Evolutionary conservation across 2,797 vertebrate species (phyloP), one percentile per base, ranked within the genome.

Genomic region (Heliangelus exortis): DNA sequence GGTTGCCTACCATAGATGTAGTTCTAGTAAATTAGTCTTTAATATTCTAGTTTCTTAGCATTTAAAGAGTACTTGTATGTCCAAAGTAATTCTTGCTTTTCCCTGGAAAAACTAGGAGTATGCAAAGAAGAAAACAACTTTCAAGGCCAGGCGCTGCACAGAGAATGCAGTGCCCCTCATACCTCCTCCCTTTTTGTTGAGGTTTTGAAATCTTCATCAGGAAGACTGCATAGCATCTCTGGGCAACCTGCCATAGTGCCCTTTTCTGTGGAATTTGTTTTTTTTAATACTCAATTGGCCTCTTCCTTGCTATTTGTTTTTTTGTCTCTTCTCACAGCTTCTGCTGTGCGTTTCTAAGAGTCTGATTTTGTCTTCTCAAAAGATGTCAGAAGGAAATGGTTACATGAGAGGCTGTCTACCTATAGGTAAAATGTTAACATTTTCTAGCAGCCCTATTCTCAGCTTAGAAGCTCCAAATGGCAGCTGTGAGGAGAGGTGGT

Each of bases 111-210:
- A 29, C 2, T 17, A 55, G 15, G 43, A 6, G 2, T 3, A 66
- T 66, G 28, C 5, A 3, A n/a, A 47, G 15, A 58, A 18, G 11
- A 76, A 33, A n/a, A 69, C 41, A 14, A 34, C 5, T 91, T 75
- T 13, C 4, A 48, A 87, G 29, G 25, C 17, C 31, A 67, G 31
- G 62, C 10, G 4, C 57, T 77, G 34, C 53, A 31, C 11, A 43
- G 61, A 48, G 19, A 67, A 77, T 41, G 16, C 15, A 10, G 6
- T 15, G 8, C 8, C 7, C 3, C 6, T 23, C 26, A 26, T 1
- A 3, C 1, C 6, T 9, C 1, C 0, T 9, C 1, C 1, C 5
- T 47, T 59, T 71, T 47, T 66, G 20, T 36, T 69, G n/a, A 3
- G 15, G 9, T 74, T 86, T 74, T 88, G 53, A 63, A 84, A 68